These are phyloP conservation scores for Trichomalopsis sarcophagae DNA, from an alignment of 1,140 invertebrate species.

Conservation along the genomic window DNA sequence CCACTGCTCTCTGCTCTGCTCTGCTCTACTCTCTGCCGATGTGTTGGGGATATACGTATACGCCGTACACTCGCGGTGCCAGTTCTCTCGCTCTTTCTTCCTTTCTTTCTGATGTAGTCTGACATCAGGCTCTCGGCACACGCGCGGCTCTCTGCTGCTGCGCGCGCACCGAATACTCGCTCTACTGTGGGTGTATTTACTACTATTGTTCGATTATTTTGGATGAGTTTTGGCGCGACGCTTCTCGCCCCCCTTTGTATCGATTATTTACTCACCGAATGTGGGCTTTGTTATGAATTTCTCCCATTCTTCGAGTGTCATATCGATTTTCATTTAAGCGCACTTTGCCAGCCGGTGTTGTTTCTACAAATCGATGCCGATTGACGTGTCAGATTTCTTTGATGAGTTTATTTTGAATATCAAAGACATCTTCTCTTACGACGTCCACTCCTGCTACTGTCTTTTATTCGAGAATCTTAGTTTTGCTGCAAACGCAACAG, in stretches of 20 bases:
- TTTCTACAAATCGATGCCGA: no score
- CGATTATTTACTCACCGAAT: slow-evolving; percentile 30
- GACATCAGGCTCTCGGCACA: background rate
- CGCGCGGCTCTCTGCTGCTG: background rate
- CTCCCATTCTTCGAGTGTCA: background rate
- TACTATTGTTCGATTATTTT: slow-evolving; percentile 48
- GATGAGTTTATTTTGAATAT: no score
- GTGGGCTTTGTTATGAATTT: slow-evolving; percentile 32
- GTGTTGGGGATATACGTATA: slow-evolving; percentile 41
- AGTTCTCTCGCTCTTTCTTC: background rate
- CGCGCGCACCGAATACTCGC: background rate
- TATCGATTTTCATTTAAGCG: background rate
- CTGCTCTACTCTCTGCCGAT: background rate
- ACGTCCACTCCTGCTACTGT: no score
- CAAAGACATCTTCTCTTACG: no score
- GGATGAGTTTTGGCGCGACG: slow-evolving; percentile 43
- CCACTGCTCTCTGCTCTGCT: slow-evolving; percentile 26
- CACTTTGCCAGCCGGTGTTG: background rate
- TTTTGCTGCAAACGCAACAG: no score
- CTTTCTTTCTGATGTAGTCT: background rate
- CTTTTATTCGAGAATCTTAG: no score
- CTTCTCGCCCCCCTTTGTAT: slow-evolving; percentile 41
- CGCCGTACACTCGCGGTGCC: no score
- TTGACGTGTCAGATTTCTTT: no score
- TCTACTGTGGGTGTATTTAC: background rate